A percentile compares a stretch with the other conserved stretches of the same genome.
phyloP scores from a whole-genome alignment of 2,888 invertebrate species.

The Hypolimnas misippus region DNA sequence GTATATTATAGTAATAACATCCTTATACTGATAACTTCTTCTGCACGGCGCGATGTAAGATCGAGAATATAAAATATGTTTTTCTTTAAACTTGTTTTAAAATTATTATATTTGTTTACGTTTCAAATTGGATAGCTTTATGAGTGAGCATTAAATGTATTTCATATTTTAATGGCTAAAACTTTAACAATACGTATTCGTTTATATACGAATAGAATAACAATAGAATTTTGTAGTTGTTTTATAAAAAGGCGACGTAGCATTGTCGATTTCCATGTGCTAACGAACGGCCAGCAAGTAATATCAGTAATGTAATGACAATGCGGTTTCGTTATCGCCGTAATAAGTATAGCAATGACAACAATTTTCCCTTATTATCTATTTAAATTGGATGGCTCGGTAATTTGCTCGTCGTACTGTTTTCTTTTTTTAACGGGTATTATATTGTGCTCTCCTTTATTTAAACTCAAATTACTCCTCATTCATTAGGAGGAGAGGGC shows the following conservation, averaged over 20 bases:
- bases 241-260: not conserved
- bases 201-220: too few relatives aligned
- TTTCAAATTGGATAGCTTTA: too few relatives aligned
- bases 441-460: slow-evolving; percentile 79
- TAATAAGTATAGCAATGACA: slow-evolving; percentile 66
- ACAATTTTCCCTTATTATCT: slow-evolving; percentile 68
- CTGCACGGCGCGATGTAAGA: too few relatives aligned
- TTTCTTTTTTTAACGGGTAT: slow-evolving; percentile 69
- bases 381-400: slow-evolving; percentile 69
- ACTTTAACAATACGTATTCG: too few relatives aligned
- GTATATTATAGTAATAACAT: too few relatives aligned
- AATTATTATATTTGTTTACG: too few relatives aligned
- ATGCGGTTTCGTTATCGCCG: slow-evolving; percentile 49
- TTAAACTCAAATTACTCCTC: slow-evolving; percentile 80
- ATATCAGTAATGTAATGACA: slow-evolving; percentile 40
- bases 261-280: not conserved
- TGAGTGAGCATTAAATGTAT: too few relatives aligned
- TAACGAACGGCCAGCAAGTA: slow-evolving; percentile 35
- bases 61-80: too few relatives aligned
- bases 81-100: too few relatives aligned
- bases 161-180: too few relatives aligned
- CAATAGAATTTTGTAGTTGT: too few relatives aligned
- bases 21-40: too few relatives aligned
- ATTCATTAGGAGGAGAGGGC: slow-evolving; percentile 76
- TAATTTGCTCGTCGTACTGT: slow-evolving; percentile 76